Evolutionary conservation across 2,888 invertebrate species (phyloP).

Genomic region (Theretra japonica): DNA sequence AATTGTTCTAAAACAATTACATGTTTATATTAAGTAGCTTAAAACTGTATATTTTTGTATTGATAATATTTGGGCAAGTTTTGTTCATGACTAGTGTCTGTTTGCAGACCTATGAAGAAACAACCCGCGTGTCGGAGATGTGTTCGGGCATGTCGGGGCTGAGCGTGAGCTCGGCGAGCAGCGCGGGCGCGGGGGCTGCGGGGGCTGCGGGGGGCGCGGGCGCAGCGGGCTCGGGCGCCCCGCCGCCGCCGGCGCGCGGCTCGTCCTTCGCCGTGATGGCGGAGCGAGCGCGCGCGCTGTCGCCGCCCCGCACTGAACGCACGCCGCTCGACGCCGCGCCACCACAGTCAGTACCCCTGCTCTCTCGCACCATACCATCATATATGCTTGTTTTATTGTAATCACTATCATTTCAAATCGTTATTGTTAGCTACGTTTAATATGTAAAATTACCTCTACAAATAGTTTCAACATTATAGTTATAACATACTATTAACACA

Average conservation of each 20-base stretch:
- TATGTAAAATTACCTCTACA: no score
- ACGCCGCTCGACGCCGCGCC: conserved; percentile 42
- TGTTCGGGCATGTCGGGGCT: conserved; percentile 42
- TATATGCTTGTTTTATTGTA: conserved; percentile 9
- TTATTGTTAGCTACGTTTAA: no score
- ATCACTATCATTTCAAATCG: conserved; percentile 44
- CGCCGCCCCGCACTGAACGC: conserved; percentile 56
- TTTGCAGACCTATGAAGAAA: conserved; percentile 48
- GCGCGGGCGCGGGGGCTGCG: conserved; percentile 89
- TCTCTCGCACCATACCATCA: conserved; percentile 72
- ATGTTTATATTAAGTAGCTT: no score
- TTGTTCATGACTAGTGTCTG: background rate
- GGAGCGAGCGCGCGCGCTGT: conserved; percentile 75
- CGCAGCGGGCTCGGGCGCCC: conserved; percentile 61
- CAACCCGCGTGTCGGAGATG: conserved; percentile 47
- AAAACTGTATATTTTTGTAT: no score
- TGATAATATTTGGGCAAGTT: no score
- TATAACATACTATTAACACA: no score
- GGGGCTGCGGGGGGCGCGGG: conserved; percentile 86
- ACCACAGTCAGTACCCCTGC: conserved; percentile 62
- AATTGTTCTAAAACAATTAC: no score
- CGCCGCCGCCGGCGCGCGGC: conserved; percentile 94
- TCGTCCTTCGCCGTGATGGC: conserved; percentile 95
- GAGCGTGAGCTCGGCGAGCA: conserved; percentile 41
- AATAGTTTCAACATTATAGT: background rate